These are phyloP conservation scores for Plebejus anna DNA, from an alignment of 2,888 invertebrate species.

Conservation along the genomic window DNA sequence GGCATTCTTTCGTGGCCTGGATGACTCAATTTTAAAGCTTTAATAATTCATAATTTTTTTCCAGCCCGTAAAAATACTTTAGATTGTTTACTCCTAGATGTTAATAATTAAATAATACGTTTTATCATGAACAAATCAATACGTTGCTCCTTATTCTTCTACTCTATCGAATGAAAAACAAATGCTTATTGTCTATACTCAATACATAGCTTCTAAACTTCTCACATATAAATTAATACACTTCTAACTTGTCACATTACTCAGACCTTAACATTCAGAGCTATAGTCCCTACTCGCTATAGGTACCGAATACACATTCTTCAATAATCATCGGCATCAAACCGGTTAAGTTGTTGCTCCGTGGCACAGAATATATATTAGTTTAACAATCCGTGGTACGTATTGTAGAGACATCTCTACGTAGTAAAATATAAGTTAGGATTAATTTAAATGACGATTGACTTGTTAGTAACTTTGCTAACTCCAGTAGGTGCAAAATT, in stretches of 20 bases:
- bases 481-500: not conserved
- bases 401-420: not conserved
- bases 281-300: not conserved
- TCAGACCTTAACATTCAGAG: not conserved
- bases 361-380: no score
- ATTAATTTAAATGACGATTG: slow-evolving; percentile 7
- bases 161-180: no score
- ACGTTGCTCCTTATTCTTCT: no score
- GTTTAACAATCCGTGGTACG: not conserved
- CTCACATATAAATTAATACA: not conserved
- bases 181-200: no score
- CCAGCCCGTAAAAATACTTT: no score
- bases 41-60: no score
- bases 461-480: not conserved
- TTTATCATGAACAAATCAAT: no score
- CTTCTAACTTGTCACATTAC: not conserved
- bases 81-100: no score
- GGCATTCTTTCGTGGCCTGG: no score
- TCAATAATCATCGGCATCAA: not conserved
- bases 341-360: not conserved
- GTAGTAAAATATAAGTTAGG: slow-evolving; percentile 32
- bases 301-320: not conserved
- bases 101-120: no score
- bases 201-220: no score
- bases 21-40: no score